These are phyloP conservation scores for Hyperoodon ampullatus DNA, from an alignment of 2,113 vertebrate species.

Conservation along the genomic window DNA sequence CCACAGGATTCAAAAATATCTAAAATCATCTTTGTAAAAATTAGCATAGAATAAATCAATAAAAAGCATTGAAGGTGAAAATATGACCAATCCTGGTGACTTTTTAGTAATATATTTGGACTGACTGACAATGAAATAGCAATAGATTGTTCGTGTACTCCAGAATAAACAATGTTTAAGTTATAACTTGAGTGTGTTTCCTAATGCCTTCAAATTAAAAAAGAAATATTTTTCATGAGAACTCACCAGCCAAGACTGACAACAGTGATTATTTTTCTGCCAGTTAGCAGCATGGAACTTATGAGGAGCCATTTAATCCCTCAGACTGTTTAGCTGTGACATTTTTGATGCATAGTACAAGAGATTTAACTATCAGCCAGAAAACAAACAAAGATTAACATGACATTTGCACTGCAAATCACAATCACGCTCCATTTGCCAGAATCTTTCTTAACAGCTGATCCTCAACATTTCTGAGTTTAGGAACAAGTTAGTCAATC, in stretches of 20 bases:
- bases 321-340: slow-evolving; percentile 58
- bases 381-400: slow-evolving; percentile 66
- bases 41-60: background rate
- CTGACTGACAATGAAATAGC: slow-evolving; percentile 24
- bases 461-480: slow-evolving; percentile 52
- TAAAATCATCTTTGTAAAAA: background rate
- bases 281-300: slow-evolving; percentile 64
- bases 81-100: background rate
- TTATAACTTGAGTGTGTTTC: slow-evolving; percentile 51
- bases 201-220: slow-evolving; percentile 52
- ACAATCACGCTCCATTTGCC: slow-evolving; percentile 59
- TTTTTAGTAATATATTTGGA: slow-evolving; percentile 59
- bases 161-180: slow-evolving; percentile 50
- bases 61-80: background rate
- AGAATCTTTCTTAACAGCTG: slow-evolving; percentile 54
- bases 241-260: slow-evolving; percentile 50
- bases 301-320: slow-evolving; percentile 64
- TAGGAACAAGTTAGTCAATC: slow-evolving; percentile 61
- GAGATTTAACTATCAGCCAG: slow-evolving; percentile 52
- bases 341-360: slow-evolving; percentile 56
- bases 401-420: slow-evolving; percentile 64
- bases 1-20: slow-evolving; percentile 28
- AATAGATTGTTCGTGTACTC: slow-evolving; percentile 10
- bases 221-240: slow-evolving; percentile 41
- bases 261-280: slow-evolving; percentile 62